These are phyloP conservation scores for Orientallactaga bullata DNA, from an alignment of 2,113 vertebrate genomes.

Conservation along the genomic window DNA sequence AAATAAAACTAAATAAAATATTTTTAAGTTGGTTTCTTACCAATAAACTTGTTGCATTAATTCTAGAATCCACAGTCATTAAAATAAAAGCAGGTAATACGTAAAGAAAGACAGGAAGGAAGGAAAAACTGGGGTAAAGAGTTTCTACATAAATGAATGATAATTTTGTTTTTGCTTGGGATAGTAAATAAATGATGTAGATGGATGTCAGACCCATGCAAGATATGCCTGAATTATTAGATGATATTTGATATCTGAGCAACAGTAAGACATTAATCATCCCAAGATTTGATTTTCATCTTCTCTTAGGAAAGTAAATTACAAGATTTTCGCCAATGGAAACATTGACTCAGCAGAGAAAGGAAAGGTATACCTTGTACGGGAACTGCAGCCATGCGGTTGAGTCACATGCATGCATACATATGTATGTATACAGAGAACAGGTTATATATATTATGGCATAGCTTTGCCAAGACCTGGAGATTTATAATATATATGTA, in stretches of 20 bases:
- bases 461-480: not conserved
- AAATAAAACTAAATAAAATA: too few species aligned
- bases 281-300: conserved; percentile 22
- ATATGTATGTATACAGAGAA: not conserved
- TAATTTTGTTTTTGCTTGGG: not conserved
- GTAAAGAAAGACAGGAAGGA: not conserved
- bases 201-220: conserved; percentile 17
- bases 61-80: not conserved
- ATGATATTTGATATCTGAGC: not conserved
- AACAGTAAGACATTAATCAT: not conserved
- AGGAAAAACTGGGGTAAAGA: not conserved
- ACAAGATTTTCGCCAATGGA: not conserved
- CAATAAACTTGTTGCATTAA: conserved; percentile 46
- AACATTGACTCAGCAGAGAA: not conserved
- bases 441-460: not conserved
- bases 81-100: conserved; percentile 34
- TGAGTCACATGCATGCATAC: not conserved
- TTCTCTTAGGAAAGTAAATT: conserved; percentile 23
- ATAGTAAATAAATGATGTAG: not conserved
- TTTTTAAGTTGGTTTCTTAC: conserved; percentile 14
- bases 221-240: conserved; percentile 31
- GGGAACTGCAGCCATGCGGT: not conserved
- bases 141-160: conserved; percentile 35
- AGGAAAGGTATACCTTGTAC: conserved; percentile 4
- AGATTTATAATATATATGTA: too few species aligned